A percentile compares a stretch with the other conserved stretches of the same genome.
phyloP scores from a whole-genome alignment of 2,888 invertebrate species.

The Patella ulyssiponensis region DNA sequence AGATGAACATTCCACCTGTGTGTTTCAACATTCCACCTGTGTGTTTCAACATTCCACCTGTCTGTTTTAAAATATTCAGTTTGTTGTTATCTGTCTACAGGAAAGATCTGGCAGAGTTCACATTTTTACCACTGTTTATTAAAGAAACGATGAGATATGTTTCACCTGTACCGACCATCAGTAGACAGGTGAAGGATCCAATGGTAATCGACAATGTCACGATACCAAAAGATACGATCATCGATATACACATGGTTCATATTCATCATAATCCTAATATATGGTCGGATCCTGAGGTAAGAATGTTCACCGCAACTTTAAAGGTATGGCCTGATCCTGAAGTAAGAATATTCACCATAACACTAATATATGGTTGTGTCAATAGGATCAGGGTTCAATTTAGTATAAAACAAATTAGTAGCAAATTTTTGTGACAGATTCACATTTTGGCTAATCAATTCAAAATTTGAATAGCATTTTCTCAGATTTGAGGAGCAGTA shows the following conservation, averaged over 20 bases:
- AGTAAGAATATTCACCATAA: background rate
- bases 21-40: too few species aligned
- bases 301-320: too few species aligned
- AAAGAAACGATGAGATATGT: slow-evolving; percentile 52
- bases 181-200: slow-evolving; percentile 39
- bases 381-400: too few species aligned
- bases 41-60: too few species aligned
- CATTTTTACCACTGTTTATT: slow-evolving; percentile 51
- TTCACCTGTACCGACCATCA: slow-evolving; percentile 48
- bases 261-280: slow-evolving; percentile 45
- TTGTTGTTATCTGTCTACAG: slow-evolving; percentile 27
- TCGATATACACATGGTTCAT: slow-evolving; percentile 41
- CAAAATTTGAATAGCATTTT: too few species aligned
- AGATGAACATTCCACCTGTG: too few species aligned
- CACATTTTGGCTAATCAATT: too few species aligned
- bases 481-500: too few species aligned
- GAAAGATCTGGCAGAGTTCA: slow-evolving; percentile 45
- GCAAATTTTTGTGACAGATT: too few species aligned
- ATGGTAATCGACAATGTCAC: slow-evolving; percentile 43
- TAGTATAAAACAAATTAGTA: too few species aligned
- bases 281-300: slow-evolving; percentile 33
- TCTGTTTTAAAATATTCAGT: too few species aligned
- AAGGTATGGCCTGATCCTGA: slow-evolving; percentile 36
- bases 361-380: too few species aligned
- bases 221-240: slow-evolving; percentile 37